Percentiles rank a stretch among this genome's conserved stretches.
These are phyloP conservation scores for Laterallus jamaicensis DNA, from an alignment of 2,113 vertebrate species.

Conservation along the genomic window DNA sequence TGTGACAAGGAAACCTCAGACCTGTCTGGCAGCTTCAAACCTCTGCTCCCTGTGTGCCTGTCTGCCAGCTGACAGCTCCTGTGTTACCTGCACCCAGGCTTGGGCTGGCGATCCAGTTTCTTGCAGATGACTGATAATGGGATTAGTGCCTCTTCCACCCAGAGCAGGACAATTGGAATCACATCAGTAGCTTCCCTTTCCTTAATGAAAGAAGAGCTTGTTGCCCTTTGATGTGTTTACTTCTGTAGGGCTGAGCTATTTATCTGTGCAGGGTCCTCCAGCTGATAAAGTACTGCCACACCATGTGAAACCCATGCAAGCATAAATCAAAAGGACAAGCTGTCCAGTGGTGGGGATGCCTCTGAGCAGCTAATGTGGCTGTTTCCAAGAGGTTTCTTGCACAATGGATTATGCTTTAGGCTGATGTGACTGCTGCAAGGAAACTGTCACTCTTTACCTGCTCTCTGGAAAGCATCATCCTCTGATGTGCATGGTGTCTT, in stretches of 20 bases:
- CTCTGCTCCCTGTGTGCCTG: not conserved
- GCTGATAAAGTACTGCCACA: not conserved
- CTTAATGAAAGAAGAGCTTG: not conserved
- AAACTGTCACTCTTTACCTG: not conserved
- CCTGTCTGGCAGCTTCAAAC: not conserved
- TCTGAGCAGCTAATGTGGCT: not conserved
- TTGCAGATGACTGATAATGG: not conserved
- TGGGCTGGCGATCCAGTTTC: not conserved
- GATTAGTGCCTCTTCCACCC: not conserved
- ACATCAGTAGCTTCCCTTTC: not conserved
- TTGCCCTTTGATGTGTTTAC: not conserved
- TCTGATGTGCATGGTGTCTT: accelerated
- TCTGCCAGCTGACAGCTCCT: not conserved
- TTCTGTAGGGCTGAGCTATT: not conserved
- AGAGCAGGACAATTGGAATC: not conserved
- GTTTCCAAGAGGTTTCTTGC: not conserved
- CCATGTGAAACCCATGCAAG: not conserved
- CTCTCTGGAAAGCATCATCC: not conserved
- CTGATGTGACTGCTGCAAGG: not conserved
- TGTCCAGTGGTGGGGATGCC: not conserved
- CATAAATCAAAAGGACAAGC: conserved; percentile 19
- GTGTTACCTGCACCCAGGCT: not conserved
- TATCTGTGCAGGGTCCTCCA: not conserved
- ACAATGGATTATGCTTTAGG: not conserved
- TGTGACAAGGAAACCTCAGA: not conserved